These are phyloP conservation scores for Labeo rohita DNA, from an alignment of 2,113 vertebrate genomes.

Conservation along the genomic window DNA sequence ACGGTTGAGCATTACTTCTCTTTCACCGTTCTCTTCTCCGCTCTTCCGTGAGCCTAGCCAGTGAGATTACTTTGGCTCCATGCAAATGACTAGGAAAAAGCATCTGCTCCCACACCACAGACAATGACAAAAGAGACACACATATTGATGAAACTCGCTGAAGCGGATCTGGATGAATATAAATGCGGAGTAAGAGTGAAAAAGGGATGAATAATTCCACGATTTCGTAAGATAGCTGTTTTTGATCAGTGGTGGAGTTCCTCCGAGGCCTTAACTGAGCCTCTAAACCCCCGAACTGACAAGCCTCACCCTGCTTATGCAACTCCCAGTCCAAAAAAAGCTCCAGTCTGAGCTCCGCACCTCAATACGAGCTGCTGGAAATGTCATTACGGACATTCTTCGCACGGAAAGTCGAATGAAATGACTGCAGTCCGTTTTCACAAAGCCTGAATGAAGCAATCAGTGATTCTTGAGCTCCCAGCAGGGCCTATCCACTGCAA, in stretches of 20 bases:
- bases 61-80: neutral
- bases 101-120: neutral
- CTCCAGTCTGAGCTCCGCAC: neutral
- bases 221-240: neutral
- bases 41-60: neutral
- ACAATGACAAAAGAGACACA: neutral
- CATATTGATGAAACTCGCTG: neutral
- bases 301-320: neutral
- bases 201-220: neutral
- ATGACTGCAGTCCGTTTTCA: neutral
- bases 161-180: slow-evolving; percentile 13
- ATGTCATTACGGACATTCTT: neutral
- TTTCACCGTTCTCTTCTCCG: neutral
- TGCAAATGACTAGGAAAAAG: slow-evolving; percentile 19
- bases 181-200: neutral
- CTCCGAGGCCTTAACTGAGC: neutral
- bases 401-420: neutral
- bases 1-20: slow-evolving; percentile 1
- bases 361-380: neutral
- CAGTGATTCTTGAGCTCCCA: neutral
- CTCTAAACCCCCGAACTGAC: neutral
- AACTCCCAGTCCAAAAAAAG: neutral
- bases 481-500: neutral
- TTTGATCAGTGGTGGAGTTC: slow-evolving; percentile 4
- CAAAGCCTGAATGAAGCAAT: neutral